Percentiles rank a stretch among this genome's conserved stretches.
phyloP scores from a whole-genome alignment of 2,797 vertebrate genomes.

The Lates japonicus region DNA sequence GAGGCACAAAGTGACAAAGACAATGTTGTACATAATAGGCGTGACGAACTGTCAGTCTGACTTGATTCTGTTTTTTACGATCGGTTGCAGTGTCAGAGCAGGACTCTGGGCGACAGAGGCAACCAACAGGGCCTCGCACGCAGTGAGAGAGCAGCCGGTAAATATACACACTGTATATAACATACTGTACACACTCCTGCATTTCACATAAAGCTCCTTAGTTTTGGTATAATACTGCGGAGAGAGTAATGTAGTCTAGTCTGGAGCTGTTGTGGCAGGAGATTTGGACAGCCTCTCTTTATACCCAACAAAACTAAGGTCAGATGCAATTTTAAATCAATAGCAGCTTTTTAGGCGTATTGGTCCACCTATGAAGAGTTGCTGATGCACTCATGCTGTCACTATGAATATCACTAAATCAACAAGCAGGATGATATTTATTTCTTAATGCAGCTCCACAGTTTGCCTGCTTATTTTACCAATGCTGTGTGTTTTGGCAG shows the following conservation, averaged over 20 bases:
- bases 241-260: not conserved
- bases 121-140: conserved; percentile 75
- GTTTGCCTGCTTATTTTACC: not conserved
- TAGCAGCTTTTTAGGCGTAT: not conserved
- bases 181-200: not conserved
- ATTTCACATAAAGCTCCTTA: not conserved
- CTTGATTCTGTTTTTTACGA: conserved; percentile 22
- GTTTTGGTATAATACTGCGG: not conserved
- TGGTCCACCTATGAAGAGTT: not conserved
- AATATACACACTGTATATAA: not conserved
- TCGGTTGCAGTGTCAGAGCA: conserved; percentile 85
- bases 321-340: not conserved
- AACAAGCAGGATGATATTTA: not conserved
- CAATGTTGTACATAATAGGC: not conserved
- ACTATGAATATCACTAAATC: not conserved
- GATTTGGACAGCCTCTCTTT: not conserved
- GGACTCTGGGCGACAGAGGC: conserved; percentile 81
- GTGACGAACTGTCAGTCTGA: not conserved
- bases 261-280: not conserved
- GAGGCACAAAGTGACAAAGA: not conserved
- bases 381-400: not conserved
- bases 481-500: not conserved
- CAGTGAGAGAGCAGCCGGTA: conserved; percentile 85
- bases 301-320: not conserved
- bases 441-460: not conserved